These are phyloP conservation scores for Dinoponera quadriceps DNA, from an alignment of 1,140 invertebrate species.

Conservation along the genomic window DNA sequence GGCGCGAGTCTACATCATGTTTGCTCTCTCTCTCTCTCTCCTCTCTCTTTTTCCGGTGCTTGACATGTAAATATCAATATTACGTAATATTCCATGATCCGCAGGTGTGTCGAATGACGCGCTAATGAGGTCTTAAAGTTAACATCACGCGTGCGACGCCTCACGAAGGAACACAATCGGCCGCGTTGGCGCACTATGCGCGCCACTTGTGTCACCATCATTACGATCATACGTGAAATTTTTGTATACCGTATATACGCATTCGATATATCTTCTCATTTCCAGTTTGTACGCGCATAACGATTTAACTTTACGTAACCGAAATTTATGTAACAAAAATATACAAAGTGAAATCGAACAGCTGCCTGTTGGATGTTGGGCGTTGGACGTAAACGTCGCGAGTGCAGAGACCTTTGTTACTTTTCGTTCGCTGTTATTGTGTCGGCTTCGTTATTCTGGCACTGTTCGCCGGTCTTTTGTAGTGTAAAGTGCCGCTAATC, in stretches of 20 bases:
- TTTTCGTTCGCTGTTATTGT: neutral
- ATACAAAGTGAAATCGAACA: neutral
- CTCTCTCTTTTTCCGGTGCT: neutral
- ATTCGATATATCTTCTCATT: neutral
- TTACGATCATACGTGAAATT: neutral
- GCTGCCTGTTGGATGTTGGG: neutral
- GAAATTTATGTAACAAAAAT: neutral
- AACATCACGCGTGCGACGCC: neutral
- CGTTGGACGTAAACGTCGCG: neutral
- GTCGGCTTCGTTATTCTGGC: neutral
- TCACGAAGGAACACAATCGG: neutral
- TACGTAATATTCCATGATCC: conserved; percentile 13
- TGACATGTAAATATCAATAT: conserved; percentile 25
- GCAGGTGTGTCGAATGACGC: neutral
- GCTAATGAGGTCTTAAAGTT: conserved; percentile 22
- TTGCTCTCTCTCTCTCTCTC: no score
- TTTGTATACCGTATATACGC: neutral
- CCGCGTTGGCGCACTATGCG: no score
- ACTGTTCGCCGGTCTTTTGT: neutral
- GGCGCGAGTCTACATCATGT: no score
- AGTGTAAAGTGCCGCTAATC: neutral
- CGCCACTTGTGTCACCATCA: neutral
- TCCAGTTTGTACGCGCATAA: neutral
- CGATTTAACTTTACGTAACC: no score
- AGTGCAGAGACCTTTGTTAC: neutral